phyloP scores from a whole-genome alignment of 2,888 invertebrate species.

The Doris montereyensis region DNA sequence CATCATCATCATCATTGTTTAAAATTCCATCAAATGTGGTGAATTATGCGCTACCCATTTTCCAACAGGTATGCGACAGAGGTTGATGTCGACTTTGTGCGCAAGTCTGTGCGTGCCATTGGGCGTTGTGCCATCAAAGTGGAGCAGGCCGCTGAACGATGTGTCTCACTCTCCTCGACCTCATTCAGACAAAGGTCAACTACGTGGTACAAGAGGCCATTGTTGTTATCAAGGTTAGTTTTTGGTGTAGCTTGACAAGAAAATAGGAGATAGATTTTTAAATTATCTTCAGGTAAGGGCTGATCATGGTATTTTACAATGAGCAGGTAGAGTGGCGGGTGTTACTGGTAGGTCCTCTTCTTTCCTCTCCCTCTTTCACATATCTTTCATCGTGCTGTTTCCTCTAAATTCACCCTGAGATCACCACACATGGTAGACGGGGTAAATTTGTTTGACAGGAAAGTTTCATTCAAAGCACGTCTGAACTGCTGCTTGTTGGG shows the following conservation, averaged over 20 bases:
- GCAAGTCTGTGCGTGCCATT: conserved; percentile 98
- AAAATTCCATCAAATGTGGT: background rate
- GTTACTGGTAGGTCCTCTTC: too few species aligned
- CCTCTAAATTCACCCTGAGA: too few species aligned
- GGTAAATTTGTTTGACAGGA: background rate
- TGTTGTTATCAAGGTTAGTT: conserved; percentile 89
- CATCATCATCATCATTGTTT: background rate
- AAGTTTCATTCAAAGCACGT: too few species aligned
- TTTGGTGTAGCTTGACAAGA: background rate
- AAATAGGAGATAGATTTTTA: background rate
- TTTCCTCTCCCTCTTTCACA: too few species aligned
- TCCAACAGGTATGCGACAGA: conserved; percentile 87
- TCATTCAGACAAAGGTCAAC: conserved; percentile 99
- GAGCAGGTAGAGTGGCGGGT: too few species aligned
- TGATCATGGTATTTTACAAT: too few species aligned
- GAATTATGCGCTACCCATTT: too few species aligned
- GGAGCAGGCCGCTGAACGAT: conserved; percentile 97
- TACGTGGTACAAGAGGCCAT: conserved; percentile 99
- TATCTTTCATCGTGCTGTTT: too few species aligned
- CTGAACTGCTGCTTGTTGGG: too few species aligned
- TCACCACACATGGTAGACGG: too few species aligned
- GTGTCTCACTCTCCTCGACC: conserved; percentile 95
- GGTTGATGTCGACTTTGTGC: conserved; percentile 99
- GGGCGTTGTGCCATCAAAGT: conserved; percentile 99
- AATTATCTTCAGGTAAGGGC: too few species aligned